Conservation (phyloP, 2,888 invertebrate genomes). For the Panzeria rudis region DNA sequence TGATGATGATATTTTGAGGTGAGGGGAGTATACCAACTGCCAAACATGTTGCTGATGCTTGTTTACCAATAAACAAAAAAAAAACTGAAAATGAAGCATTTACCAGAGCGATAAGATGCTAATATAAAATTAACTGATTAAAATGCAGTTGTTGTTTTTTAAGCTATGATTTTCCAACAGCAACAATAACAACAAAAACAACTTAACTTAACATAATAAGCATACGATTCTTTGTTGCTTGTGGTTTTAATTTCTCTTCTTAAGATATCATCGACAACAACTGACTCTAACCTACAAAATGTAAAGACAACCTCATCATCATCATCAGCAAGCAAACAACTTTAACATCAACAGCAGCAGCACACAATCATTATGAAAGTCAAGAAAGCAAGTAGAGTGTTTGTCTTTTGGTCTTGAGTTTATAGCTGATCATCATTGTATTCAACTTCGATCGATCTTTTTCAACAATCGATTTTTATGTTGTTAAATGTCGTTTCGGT, state of each 20-base stretch:
- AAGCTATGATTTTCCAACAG: constrained; percentile 53
- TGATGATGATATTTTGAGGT: constrained; percentile 48
- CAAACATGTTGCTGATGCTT: constrained; percentile 69
- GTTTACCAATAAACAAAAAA: constrained; percentile 48
- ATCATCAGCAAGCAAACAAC: constrained; percentile 13
- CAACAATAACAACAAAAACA: constrained; percentile 20
- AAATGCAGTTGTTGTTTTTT: constrained; percentile 62
- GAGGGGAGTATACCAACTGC: constrained; percentile 65
- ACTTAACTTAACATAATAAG: constrained; percentile 63
- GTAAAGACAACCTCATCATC: constrained; percentile 45
- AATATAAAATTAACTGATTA: constrained; percentile 72
- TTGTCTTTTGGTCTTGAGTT: constrained; percentile 33
- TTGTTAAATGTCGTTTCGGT: constrained; percentile 65
- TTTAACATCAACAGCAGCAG: constrained; percentile 5
- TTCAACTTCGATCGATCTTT: constrained; percentile 63
- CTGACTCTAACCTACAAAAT: constrained; percentile 57
- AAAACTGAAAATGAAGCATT: constrained; percentile 52
- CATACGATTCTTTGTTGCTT: constrained; percentile 48
- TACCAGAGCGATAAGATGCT: constrained; percentile 71
- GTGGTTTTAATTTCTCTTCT: constrained; percentile 65
- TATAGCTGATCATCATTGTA: constrained; percentile 52
- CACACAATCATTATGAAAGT: constrained; percentile 23
- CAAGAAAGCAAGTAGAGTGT: constrained; percentile 47
- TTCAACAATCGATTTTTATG: constrained; percentile 68
- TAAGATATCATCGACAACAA: constrained; percentile 67